Conservation (phyloP, 1,140 invertebrate species). For the Potamilus streckersoni region DNA sequence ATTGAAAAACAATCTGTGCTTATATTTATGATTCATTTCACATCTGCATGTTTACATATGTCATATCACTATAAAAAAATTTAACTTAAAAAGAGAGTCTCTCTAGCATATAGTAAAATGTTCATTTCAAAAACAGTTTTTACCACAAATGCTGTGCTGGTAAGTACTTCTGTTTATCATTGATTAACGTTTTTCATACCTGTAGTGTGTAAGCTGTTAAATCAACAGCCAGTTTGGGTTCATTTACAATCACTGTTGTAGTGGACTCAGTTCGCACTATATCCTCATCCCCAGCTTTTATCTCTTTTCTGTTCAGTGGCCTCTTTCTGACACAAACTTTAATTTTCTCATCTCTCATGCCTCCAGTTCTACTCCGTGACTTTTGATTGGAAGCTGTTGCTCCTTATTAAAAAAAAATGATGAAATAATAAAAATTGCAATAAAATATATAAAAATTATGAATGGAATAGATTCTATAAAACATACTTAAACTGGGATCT, state of each 20-base stretch:
- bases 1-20: no score
- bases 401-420: constrained; percentile 15
- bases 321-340: constrained; percentile 97
- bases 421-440: neutral
- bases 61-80: neutral
- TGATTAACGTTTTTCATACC: constrained; percentile 38
- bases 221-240: constrained; percentile 97
- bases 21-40: no score
- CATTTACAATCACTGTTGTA: constrained; percentile 94
- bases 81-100: neutral
- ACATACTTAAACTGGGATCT: no score
- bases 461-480: no score
- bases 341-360: constrained; percentile 72
- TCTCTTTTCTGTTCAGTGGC: constrained; percentile 89
- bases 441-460: no score
- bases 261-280: constrained; percentile 94
- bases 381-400: constrained; percentile 26
- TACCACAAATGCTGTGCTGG: neutral
- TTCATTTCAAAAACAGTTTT: neutral
- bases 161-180: neutral
- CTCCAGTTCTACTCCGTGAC: constrained; percentile 12
- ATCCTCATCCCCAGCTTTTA: constrained; percentile 81
- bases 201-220: constrained; percentile 86
- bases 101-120: neutral
- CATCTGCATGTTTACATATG: no score